phyloP scores from a whole-genome alignment of 2,888 invertebrate species.

The Tillus elongatus region DNA sequence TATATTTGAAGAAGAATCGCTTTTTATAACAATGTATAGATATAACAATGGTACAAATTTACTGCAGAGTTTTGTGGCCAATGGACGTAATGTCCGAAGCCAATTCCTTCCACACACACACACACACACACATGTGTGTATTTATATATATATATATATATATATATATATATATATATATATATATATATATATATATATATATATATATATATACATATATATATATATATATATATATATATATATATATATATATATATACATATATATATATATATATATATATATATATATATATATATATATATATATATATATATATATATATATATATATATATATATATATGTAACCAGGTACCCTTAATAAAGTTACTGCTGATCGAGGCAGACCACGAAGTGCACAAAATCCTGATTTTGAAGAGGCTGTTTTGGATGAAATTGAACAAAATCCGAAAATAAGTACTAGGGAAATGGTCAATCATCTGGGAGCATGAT shows the following conservation, averaged over 20 bases:
- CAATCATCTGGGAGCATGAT: not conserved
- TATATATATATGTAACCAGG: conserved; percentile 6
- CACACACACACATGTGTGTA: conserved; percentile 1
- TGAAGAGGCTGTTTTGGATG: too few relatives aligned
- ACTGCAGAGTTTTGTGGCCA: too few relatives aligned
- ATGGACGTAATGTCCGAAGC: too few relatives aligned
- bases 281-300: conserved; percentile 7
- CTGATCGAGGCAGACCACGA: too few relatives aligned
- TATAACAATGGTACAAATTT: too few relatives aligned
- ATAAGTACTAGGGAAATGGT: too few relatives aligned
- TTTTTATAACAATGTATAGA: too few relatives aligned
- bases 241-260: conserved; percentile 7
- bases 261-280: conserved; percentile 6
- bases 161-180: conserved; percentile 7
- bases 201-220: conserved; percentile 7
- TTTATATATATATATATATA: conserved; percentile 7
- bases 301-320: conserved; percentile 7
- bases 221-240: conserved; percentile 6
- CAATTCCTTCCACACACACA: too few relatives aligned
- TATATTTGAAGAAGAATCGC: too few relatives aligned
- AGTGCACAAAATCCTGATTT: too few relatives aligned
- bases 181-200: conserved; percentile 7
- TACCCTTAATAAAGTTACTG: too few relatives aligned
- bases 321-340: conserved; percentile 7
- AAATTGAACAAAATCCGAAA: too few relatives aligned